Conservation (phyloP, 1,140 invertebrate genomes). For the Heliconius nattereri region DNA sequence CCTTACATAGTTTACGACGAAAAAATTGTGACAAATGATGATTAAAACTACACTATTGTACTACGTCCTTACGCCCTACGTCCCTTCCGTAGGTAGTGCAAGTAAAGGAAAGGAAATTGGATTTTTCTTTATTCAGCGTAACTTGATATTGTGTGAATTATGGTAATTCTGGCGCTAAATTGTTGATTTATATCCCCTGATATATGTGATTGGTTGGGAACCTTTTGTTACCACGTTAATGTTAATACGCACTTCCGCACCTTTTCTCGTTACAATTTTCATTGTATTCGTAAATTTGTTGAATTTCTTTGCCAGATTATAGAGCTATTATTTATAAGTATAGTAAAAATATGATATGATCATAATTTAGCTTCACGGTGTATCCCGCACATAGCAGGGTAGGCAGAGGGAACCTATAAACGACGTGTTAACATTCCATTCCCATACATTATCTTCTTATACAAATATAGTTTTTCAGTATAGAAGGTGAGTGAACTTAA, state of each 20-base stretch:
- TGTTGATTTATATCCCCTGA: slow-evolving; percentile 72
- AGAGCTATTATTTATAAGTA: background rate
- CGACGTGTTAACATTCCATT: no score
- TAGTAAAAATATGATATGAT: no score
- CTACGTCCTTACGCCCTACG: slow-evolving; percentile 40
- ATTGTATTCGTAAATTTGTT: background rate
- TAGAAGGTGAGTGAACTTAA: no score
- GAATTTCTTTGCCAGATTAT: background rate
- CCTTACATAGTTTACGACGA: slow-evolving; percentile 13
- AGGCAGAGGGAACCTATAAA: no score
- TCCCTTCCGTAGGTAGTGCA: slow-evolving; percentile 61
- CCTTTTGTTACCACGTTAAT: slow-evolving; percentile 33
- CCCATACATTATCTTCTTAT: no score
- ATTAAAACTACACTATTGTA: slow-evolving; percentile 37
- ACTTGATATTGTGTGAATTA: slow-evolving; percentile 79
- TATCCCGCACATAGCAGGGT: no score
- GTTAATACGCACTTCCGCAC: slow-evolving; percentile 22
- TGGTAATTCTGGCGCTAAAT: slow-evolving; percentile 75
- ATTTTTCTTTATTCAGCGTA: slow-evolving; percentile 73
- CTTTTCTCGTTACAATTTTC: background rate
- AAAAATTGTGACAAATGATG: slow-evolving; percentile 33
- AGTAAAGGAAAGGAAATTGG: slow-evolving; percentile 63
- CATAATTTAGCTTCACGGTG: background rate
- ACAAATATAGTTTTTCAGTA: no score
- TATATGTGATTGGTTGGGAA: slow-evolving; percentile 54